Percentiles rank a stretch among this genome's conserved stretches.
phyloP scores from a whole-genome alignment of 2,797 vertebrate genomes.

The Leptodactylus fallax region DNA sequence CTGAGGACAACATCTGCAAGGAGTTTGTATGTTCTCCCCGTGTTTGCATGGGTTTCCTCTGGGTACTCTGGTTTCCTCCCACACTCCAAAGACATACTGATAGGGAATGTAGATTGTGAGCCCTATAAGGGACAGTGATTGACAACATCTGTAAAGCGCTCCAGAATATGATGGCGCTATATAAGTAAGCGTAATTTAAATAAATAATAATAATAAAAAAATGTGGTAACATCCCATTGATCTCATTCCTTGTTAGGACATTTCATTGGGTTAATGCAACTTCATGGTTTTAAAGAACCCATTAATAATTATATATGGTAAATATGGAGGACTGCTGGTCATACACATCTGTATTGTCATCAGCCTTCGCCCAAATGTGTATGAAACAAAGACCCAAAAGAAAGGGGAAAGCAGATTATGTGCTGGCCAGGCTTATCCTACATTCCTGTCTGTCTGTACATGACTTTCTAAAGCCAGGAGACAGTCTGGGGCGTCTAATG shows the following conservation, averaged over 20 bases:
- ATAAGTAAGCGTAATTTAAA: too few species aligned
- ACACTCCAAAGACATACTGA: too few species aligned
- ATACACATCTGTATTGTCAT: background rate
- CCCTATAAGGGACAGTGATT: too few species aligned
- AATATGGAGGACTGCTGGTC: background rate
- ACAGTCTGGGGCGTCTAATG: conserved; percentile 11
- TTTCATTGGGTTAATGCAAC: background rate
- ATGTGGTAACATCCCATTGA: background rate
- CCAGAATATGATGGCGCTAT: too few species aligned
- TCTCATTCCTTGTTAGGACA: background rate
- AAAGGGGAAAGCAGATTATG: conserved; percentile 9
- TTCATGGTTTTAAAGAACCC: background rate
- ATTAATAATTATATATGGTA: background rate
- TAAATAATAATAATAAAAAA: too few species aligned
- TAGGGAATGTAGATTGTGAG: too few species aligned
- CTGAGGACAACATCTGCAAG: too few species aligned
- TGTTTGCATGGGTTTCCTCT: too few species aligned
- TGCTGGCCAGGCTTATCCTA: conserved; percentile 19
- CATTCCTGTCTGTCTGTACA: conserved; percentile 27
- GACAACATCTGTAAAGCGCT: too few species aligned
- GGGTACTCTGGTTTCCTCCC: too few species aligned
- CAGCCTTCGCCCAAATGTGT: background rate
- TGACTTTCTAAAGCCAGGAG: conserved; percentile 29
- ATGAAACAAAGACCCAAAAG: background rate
- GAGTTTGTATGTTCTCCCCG: too few species aligned